A percentile compares a stretch with the other conserved stretches of the same genome.
phyloP scores from a whole-genome alignment of 2,113 vertebrate species.

The Sylvia atricapilla region DNA sequence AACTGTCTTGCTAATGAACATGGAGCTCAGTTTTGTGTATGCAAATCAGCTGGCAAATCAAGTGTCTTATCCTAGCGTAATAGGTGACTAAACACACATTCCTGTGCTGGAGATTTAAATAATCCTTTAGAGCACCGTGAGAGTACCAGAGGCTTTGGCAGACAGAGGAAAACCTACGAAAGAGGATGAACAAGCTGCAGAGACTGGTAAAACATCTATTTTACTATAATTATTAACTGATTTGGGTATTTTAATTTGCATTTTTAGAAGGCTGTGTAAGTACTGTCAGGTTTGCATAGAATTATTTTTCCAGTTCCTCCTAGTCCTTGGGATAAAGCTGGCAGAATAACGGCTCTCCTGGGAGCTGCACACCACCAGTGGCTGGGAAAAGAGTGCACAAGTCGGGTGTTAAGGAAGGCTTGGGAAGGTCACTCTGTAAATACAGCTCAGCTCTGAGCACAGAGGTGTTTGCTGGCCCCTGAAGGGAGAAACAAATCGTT shows the following conservation, averaged over 20 bases:
- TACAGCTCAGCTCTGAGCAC: not conserved
- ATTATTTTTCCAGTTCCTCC: not conserved
- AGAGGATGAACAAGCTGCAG: constrained; percentile 51
- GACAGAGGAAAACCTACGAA: not conserved
- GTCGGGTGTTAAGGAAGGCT: rapidly evolving
- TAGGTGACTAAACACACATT: constrained; percentile 60
- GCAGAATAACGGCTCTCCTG: not conserved
- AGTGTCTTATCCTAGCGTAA: constrained; percentile 35
- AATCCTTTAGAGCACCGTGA: constrained; percentile 25
- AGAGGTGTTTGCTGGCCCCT: not conserved
- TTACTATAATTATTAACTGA: not conserved
- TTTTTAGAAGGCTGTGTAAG: not conserved
- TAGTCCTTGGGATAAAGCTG: not conserved
- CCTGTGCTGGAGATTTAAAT: constrained; percentile 33
- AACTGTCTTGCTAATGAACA: not conserved
- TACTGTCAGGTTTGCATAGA: not conserved
- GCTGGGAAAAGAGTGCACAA: not conserved
- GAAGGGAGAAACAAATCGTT: not conserved
- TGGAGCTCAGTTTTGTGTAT: not conserved
- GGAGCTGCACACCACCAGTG: not conserved
- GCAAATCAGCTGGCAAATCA: constrained; percentile 34
- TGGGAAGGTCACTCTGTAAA: not conserved
- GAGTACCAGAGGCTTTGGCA: not conserved
- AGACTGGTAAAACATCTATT: constrained; percentile 38
- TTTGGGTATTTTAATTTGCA: not conserved